Evolutionary conservation across 2,888 invertebrate species (phyloP).

Genomic region (Cheilosia impressa): DNA sequence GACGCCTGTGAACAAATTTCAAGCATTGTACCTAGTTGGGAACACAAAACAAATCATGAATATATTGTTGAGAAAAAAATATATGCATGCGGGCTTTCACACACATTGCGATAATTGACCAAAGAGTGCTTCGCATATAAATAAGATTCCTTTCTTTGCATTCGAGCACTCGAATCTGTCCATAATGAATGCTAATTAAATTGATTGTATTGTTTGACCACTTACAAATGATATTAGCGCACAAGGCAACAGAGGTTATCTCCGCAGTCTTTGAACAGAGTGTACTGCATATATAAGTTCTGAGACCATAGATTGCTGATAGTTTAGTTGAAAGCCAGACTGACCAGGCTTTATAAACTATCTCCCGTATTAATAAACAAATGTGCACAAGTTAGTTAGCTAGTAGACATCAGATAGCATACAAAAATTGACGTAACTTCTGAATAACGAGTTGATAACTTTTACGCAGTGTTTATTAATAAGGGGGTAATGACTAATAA

Average conservation of each 20-base stretch:
- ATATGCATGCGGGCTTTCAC: neutral
- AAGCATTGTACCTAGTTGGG: neutral
- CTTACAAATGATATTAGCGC: conserved; percentile 7
- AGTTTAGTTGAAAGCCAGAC: neutral
- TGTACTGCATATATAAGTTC: neutral
- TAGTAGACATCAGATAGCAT: too few relatives aligned
- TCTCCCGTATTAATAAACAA: too few relatives aligned
- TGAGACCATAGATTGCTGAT: neutral
- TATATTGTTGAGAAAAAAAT: conserved; percentile 12
- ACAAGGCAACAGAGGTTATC: neutral
- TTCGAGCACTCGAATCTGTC: neutral
- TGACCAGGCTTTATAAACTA: too few relatives aligned
- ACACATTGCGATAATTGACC: neutral
- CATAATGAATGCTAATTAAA: conserved; percentile 51
- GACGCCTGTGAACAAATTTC: conserved; percentile 51
- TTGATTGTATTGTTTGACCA: conserved; percentile 37
- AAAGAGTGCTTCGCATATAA: neutral
- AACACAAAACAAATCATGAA: conserved; percentile 2
- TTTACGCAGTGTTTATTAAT: too few relatives aligned
- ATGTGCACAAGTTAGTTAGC: too few relatives aligned
- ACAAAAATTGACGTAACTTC: too few relatives aligned
- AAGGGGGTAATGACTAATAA: too few relatives aligned
- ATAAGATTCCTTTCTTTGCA: conserved; percentile 1
- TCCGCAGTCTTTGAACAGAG: neutral
- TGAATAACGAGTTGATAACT: too few relatives aligned